phyloP scores from a whole-genome alignment of 2,797 vertebrate species.

The Capromys pilorides region DNA sequence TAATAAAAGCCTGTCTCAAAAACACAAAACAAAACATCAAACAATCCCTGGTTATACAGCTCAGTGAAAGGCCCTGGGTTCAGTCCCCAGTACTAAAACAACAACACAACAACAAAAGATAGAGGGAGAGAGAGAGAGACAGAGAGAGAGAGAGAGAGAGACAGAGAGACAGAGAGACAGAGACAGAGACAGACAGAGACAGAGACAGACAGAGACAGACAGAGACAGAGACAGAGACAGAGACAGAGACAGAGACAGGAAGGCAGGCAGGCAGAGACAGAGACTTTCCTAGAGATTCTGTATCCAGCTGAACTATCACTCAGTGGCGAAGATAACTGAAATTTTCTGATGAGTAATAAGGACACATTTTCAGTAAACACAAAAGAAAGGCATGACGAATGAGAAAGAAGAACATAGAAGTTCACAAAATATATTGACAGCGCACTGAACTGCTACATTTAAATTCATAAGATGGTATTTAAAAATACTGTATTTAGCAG shows the following conservation, averaged over 20 bases:
- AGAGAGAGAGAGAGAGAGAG: background rate
- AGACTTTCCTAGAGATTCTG: background rate
- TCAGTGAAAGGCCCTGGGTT: background rate
- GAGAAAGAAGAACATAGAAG: background rate
- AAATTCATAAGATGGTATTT: background rate
- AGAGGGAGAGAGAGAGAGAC: too few relatives aligned
- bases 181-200: too few relatives aligned
- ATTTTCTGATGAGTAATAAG: background rate
- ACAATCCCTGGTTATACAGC: background rate
- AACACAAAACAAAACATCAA: too few relatives aligned
- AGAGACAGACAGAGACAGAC: background rate
- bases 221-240: background rate
- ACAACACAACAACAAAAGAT: background rate
- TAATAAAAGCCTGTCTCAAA: background rate
- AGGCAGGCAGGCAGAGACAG: background rate
- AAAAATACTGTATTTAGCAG: background rate
- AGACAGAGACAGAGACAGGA: background rate
- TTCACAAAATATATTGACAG: background rate
- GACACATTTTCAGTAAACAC: background rate
- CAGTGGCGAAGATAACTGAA: background rate
- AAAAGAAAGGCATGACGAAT: background rate
- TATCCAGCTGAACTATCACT: conserved; percentile 36
- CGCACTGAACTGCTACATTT: background rate
- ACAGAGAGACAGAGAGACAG: background rate
- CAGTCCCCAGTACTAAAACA: background rate